Evolutionary conservation across 1,140 invertebrate species (phyloP), one percentile per base, ranked within the genome.

Genomic region (Camponotus floridanus): DNA sequence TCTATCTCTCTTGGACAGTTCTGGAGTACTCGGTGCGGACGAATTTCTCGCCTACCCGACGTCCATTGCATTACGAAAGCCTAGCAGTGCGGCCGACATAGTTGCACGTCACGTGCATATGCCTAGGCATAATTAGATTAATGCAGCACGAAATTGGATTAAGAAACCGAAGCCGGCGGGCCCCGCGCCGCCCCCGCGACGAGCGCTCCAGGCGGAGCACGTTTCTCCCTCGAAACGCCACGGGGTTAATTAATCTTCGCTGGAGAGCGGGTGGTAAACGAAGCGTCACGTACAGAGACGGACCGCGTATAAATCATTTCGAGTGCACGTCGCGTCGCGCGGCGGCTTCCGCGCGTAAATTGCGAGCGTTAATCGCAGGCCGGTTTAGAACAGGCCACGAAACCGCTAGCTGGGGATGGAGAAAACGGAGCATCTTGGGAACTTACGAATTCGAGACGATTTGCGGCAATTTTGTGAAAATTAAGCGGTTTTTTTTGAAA

Each of bases 101-200:
- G 36, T 70, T 74, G 76, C 85, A 87, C 87, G 76, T 83, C 85
- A 86, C 57, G 51, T 68, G 62, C 76, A 88, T 86, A 78, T 74
- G 85, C 87, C 48, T 59, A 45, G 51, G 39, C 68, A 65, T 88
- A 88, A 87, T 88, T 88, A 88, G 85, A 88, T 87, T 88, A 87
- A 88, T 88, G 68, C 68, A 31, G 61, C 85, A 71, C 85, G 85
- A 88, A 88, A 88, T 88, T 88, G 87, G 87, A 88, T 88, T 88
- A 88, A 88, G 87, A 87, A 88, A 87, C 65, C 68, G 36, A 61
- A 57, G 59, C 76, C 36, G 74, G 7, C 39, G 59, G 80, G 39
- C n/a, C 33, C 71, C 80, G 71, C 68, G 71, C 1, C 45, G 33
- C 26, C 45, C 71, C 8, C 59, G 45, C 42, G 42, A 79, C 9